Conservation (phyloP, 37 sponge, comb jelly and placozoan genomes). For the Cliona cf. orientalis region DNA sequence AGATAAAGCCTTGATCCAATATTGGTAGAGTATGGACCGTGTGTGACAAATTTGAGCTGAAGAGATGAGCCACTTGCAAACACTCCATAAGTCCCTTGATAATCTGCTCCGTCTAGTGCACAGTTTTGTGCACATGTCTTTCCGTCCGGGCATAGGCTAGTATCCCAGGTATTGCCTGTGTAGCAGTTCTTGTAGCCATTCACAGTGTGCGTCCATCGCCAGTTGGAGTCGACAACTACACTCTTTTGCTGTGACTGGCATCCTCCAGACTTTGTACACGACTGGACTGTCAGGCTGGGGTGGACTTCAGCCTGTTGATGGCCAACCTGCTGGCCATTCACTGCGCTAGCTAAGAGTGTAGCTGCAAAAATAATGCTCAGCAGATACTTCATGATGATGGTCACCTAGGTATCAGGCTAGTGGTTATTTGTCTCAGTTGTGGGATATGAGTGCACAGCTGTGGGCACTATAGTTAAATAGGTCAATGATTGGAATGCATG, state of each 20-base stretch:
- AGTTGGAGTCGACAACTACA: conserved; percentile 31
- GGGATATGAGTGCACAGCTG: no score
- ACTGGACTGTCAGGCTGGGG: conserved; percentile 19
- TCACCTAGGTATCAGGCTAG: no score
- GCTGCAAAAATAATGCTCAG: no score
- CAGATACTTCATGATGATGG: no score
- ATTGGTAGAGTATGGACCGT: conserved; percentile 29
- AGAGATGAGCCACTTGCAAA: conserved; percentile 24
- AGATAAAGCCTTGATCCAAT: conserved; percentile 43
- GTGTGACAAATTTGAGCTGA: conserved; percentile 29
- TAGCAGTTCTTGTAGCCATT: conserved; percentile 25
- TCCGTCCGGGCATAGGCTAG: conserved; percentile 12
- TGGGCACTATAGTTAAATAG: no score
- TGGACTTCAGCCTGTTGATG: neutral
- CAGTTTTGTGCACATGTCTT: conserved; percentile 35
- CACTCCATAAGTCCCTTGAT: conserved; percentile 28
- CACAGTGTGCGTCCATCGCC: conserved; percentile 23
- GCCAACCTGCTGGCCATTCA: conserved; percentile 23
- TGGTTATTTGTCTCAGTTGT: no score
- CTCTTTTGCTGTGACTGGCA: conserved; percentile 16
- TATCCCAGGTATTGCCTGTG: conserved; percentile 42
- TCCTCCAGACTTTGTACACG: conserved; percentile 27
- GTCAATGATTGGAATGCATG: no score
- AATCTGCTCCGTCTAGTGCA: conserved; percentile 46
- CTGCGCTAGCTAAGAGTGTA: neutral